These are phyloP conservation scores for Pharmacophagus antenor DNA, from an alignment of 2,888 invertebrate species.

Conservation along the genomic window DNA sequence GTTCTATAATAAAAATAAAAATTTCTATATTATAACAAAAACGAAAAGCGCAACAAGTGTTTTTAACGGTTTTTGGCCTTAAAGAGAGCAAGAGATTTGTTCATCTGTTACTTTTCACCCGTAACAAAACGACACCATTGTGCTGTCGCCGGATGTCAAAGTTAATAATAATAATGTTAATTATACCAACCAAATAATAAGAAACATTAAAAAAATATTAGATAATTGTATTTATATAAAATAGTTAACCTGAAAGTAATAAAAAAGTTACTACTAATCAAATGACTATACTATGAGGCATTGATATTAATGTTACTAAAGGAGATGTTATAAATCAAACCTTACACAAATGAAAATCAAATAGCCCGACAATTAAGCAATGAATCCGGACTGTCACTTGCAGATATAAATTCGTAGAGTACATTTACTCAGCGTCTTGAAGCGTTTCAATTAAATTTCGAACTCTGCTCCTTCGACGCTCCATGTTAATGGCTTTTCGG, in stretches of 20 bases:
- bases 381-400: constrained; percentile 24
- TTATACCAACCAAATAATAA: no score
- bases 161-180: no score
- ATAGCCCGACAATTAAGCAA: constrained; percentile 22
- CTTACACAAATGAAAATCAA: constrained; percentile 24
- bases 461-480: constrained; percentile 21
- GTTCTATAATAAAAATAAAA: no score
- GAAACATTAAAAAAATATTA: no score
- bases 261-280: not conserved
- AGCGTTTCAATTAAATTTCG: constrained; percentile 28
- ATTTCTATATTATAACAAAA: no score
- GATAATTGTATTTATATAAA: not conserved
- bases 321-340: constrained; percentile 5
- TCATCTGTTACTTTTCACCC: no score
- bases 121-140: no score
- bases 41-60: no score
- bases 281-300: not conserved
- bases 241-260: no score
- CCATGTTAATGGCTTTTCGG: constrained; percentile 20
- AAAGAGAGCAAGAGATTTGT: no score
- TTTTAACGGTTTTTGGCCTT: no score
- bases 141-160: no score
- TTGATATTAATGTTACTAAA: not conserved
- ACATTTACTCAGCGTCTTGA: constrained; percentile 25
- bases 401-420: constrained; percentile 23